phyloP scores from a whole-genome alignment of 1,140 invertebrate genomes.

The Venustaconcha ellipsiformis region DNA sequence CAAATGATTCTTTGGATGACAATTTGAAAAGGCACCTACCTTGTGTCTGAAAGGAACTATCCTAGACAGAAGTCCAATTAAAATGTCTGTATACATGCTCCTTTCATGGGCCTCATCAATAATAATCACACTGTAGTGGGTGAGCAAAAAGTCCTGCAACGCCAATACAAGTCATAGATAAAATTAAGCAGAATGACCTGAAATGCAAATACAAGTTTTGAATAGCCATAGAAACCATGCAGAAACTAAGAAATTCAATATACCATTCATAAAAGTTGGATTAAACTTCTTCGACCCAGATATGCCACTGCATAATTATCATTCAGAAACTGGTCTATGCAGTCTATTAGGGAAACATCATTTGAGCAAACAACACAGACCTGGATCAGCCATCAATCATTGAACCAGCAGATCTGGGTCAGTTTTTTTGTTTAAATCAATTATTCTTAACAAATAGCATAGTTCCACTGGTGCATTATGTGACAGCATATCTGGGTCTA shows the following conservation, averaged over 20 bases:
- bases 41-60: slow-evolving; percentile 89
- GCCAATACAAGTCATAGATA: slow-evolving; percentile 5
- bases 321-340: too few species aligned
- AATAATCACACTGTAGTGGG: slow-evolving; percentile 91
- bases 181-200: background rate
- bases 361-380: too few species aligned
- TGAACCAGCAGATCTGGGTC: too few species aligned
- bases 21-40: slow-evolving; percentile 43
- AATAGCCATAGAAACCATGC: background rate
- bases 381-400: too few species aligned
- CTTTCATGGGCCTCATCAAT: slow-evolving; percentile 99
- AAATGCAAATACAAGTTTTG: background rate
- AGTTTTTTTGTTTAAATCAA: too few species aligned
- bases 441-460: too few species aligned
- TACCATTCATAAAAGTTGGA: background rate
- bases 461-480: too few species aligned
- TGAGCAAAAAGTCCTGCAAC: slow-evolving; percentile 84
- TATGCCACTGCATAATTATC: too few species aligned
- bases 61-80: slow-evolving; percentile 94
- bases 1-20: too few species aligned
- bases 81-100: slow-evolving; percentile 91
- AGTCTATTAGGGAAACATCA: too few species aligned
- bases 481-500: too few species aligned
- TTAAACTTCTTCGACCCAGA: too few species aligned
- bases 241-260: background rate